phyloP scores from a whole-genome alignment of 2,888 invertebrate genomes.

The Hybos culiciformis region DNA sequence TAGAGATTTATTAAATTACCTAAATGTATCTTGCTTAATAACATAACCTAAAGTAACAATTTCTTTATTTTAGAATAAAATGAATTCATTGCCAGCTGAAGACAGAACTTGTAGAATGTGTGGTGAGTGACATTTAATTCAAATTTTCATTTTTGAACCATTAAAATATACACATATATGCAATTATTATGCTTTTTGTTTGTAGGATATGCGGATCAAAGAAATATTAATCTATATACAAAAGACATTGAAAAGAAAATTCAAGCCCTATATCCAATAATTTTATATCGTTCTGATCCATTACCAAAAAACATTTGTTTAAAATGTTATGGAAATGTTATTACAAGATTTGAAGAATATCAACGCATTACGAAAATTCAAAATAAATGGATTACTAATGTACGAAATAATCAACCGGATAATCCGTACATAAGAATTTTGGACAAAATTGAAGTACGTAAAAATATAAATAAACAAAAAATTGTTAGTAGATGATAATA shows the following conservation, averaged over 20 bases:
- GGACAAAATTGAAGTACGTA: conserved; percentile 20
- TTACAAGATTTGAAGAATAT: conserved; percentile 19
- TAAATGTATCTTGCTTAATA: no score
- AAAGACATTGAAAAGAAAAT: conserved; percentile 15
- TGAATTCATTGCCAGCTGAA: conserved; percentile 12
- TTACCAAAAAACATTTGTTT: conserved; percentile 25
- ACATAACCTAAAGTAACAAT: no score
- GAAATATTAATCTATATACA: background rate
- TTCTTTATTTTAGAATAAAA: conserved; percentile 3
- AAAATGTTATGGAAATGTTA: conserved; percentile 20
- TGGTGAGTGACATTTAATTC: no score
- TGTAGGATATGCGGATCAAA: background rate
- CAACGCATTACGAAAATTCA: conserved; percentile 20
- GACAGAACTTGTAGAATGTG: conserved; percentile 25
- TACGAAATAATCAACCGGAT: conserved; percentile 21
- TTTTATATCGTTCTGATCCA: conserved; percentile 24
- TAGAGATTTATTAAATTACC: no score
- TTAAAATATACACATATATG: conserved; percentile 23
- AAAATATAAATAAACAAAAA: background rate
- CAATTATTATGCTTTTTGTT: conserved; percentile 23
- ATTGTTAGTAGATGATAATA: no score
- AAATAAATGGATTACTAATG: conserved; percentile 21
- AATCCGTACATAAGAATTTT: conserved; percentile 22
- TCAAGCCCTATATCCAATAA: conserved; percentile 22
- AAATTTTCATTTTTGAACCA: no score